Evolutionary conservation across 2,888 invertebrate genomes (phyloP).

Genomic region (Tipula confusa): DNA sequence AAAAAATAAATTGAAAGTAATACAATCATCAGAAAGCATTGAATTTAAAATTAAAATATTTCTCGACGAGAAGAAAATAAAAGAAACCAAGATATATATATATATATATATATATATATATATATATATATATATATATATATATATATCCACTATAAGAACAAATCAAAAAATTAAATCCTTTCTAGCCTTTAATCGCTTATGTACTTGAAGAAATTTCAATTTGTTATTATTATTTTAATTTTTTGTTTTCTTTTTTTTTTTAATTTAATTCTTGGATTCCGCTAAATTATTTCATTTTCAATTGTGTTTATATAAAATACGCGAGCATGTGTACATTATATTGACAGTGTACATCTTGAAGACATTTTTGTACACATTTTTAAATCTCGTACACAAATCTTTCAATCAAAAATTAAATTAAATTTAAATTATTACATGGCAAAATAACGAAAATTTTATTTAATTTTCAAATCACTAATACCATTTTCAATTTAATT

Average conservation of each 20-base stretch:
- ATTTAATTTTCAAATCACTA: not conserved
- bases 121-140: not conserved
- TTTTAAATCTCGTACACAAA: not conserved
- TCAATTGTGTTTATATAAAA: not conserved
- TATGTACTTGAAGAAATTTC: not conserved
- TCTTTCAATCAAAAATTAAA: slow-evolving; percentile 7
- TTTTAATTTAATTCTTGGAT: too few species aligned
- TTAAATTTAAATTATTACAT: not conserved
- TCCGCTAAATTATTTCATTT: too few species aligned
- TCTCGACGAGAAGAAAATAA: not conserved
- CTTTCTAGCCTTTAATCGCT: slow-evolving; percentile 1
- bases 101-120: not conserved
- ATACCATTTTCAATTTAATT: not conserved
- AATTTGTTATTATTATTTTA: not conserved
- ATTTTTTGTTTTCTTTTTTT: not conserved
- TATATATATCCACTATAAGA: not conserved
- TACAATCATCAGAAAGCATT: not conserved
- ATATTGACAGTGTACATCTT: not conserved
- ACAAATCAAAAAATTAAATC: not conserved
- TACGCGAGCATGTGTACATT: too few species aligned
- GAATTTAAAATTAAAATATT: not conserved
- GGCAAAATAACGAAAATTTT: not conserved
- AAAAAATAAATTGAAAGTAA: slow-evolving; percentile 5
- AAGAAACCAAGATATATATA: not conserved
- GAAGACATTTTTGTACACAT: not conserved